Conservation (phyloP, 2,888 invertebrate species). For the Iselma pallidipennis region DNA sequence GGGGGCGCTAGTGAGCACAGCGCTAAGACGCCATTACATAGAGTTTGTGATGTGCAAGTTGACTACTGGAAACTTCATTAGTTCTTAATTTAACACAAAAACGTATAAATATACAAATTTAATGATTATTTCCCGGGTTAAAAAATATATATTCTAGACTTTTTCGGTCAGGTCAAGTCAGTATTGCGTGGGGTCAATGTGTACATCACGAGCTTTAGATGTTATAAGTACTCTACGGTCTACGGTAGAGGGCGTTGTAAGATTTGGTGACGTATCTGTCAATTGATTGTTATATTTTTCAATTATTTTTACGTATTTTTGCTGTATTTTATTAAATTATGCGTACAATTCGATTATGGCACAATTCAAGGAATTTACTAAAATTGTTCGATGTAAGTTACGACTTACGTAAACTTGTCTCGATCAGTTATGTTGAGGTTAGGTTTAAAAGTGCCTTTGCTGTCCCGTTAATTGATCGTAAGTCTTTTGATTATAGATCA, state of each 20-base stretch:
- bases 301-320: not conserved
- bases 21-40: too few relatives aligned
- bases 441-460: slow-evolving; percentile 23
- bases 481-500: not conserved
- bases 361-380: slow-evolving; percentile 1
- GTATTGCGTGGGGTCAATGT: too few relatives aligned
- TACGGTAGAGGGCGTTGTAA: not conserved
- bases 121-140: too few relatives aligned
- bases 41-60: too few relatives aligned
- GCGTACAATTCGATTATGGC: not conserved
- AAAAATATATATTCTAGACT: too few relatives aligned
- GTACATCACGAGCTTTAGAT: too few relatives aligned
- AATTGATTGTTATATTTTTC: not conserved
- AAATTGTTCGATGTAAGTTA: not conserved
- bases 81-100: too few relatives aligned
- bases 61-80: too few relatives aligned
- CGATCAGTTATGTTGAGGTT: slow-evolving; percentile 22
- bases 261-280: not conserved
- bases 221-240: too few relatives aligned
- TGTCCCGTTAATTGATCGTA: not conserved
- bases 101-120: too few relatives aligned
- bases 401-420: not conserved
- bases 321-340: not conserved
- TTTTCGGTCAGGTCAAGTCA: too few relatives aligned
- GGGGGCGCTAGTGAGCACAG: not conserved